Evolutionary conservation across 2,888 invertebrate species (phyloP).

Genomic region (Hypselothyrea guttata): DNA sequence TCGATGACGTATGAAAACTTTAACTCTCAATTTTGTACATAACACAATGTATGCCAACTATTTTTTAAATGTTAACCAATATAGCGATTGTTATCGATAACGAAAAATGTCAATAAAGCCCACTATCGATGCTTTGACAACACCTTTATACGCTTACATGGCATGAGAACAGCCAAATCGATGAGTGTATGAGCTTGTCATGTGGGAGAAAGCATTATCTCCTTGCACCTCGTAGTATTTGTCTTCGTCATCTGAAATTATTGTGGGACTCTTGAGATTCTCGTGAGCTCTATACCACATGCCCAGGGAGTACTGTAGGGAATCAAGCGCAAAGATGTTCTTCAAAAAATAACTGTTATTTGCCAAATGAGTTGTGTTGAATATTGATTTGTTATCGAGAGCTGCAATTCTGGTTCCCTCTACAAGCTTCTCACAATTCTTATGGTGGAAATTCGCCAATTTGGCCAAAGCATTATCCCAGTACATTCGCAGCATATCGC

Average conservation of each 20-base stretch:
- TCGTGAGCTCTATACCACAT: slow-evolving; percentile 35
- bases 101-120: too few relatives aligned
- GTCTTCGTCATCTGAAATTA: fast-evolving
- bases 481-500: slow-evolving; percentile 22
- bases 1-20: too few relatives aligned
- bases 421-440: neutral
- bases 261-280: neutral
- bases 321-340: slow-evolving; percentile 10
- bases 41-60: too few relatives aligned
- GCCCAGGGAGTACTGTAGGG: slow-evolving; percentile 17
- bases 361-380: neutral
- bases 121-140: too few relatives aligned
- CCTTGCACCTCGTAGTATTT: neutral
- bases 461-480: slow-evolving; percentile 35
- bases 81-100: too few relatives aligned
- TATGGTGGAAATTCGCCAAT: slow-evolving; percentile 27
- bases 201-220: slow-evolving; percentile 24
- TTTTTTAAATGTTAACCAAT: neutral
- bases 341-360: slow-evolving; percentile 18
- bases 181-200: slow-evolving; percentile 17
- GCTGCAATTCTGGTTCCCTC: too few relatives aligned
- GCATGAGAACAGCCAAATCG: slow-evolving; percentile 40
- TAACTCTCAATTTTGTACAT: too few relatives aligned
- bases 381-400: too few relatives aligned
- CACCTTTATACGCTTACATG: slow-evolving; percentile 24